Base-by-base conservation (phyloP, 2,797 vertebrate genomes). In the Saxicola maurus region DNA sequence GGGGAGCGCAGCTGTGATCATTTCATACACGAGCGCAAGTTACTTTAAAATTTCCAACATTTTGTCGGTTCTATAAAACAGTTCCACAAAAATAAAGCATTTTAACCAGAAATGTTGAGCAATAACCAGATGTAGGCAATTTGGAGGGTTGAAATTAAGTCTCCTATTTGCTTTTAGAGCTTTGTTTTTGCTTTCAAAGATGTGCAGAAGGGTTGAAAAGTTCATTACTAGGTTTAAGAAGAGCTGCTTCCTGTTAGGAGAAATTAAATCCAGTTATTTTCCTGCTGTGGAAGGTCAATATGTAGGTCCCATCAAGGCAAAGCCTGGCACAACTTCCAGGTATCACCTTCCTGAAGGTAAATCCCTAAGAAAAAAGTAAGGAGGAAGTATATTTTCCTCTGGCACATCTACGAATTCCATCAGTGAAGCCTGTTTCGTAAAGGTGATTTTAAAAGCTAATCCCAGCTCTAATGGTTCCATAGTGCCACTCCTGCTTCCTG, bases 111-210 rank as follows among this genome's bases (percentile, higher is more conserved):
- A 95, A 91, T 72, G 61, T 92, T 91, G 89, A 96, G 95, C 87
- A 82, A 90, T 94, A 92, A 94, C 91, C 96, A 96, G 95, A 93
- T 96, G 96, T 90, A 86, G 88, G 91, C 96, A 92, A 61, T 93
- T 89, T 90, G 69, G 95, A 90, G 79, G 16, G 82, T 93, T 93
- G 28, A 1, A 89, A 82, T 87, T 46, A 62, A 72, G 59, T 86
- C 83, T 95, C 68, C 89, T 81, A 69, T 87, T 94, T 91, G 73
- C 43, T 93, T 95, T 94, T 92, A 53, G 68, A 84, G 78, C 88
- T 94, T 94, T 86, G 35, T 75, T 94, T 89, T 87, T 83, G 49
- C 68, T 94, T 86, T 88, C 83, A 91, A 79, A 78, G 82, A 75
- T 3, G 8, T 77, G 52, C 52, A 28, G 67, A 71, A 76, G 65